A percentile compares a stretch with the other conserved stretches of the same genome.
These are phyloP conservation scores for Coleophora flavipennella DNA, from an alignment of 2,888 invertebrate genomes.

Conservation along the genomic window DNA sequence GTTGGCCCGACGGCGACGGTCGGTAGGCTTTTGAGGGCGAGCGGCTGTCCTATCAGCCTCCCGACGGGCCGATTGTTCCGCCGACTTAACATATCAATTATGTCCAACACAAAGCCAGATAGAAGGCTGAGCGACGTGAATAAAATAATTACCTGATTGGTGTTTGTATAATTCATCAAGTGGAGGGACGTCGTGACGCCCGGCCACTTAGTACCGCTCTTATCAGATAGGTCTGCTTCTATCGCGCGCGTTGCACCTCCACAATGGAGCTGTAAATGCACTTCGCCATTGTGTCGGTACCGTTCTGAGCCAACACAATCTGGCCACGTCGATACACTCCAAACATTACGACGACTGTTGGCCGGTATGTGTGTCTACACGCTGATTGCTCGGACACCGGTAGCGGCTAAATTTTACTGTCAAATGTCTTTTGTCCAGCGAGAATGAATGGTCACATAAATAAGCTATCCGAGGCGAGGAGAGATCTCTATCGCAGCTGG, in stretches of 20 bases:
- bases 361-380: constrained; percentile 18
- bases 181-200: constrained; percentile 39
- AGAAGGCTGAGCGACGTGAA: constrained; percentile 66
- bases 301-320: constrained; percentile 36
- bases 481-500: constrained; percentile 2
- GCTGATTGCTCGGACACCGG: constrained; percentile 13
- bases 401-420: constrained; percentile 16
- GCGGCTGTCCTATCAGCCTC: constrained; percentile 28
- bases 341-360: constrained; percentile 25
- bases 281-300: constrained; percentile 43
- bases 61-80: constrained; percentile 62
- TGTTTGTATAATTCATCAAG: constrained; percentile 71
- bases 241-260: constrained; percentile 25
- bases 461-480: constrained; percentile 8
- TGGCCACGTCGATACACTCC: constrained; percentile 32
- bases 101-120: constrained; percentile 65
- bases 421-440: constrained; percentile 21
- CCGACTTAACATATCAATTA: constrained; percentile 70
- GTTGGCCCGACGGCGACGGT: constrained; percentile 20
- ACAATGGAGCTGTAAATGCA: constrained; percentile 58
- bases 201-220: constrained; percentile 56
- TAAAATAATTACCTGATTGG: constrained; percentile 71
- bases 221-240: constrained; percentile 51
- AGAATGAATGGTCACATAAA: constrained; percentile 18
- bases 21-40: constrained; percentile 4